Base-by-base conservation (phyloP, 2,797 vertebrate species). In the Sylvia borin region DNA sequence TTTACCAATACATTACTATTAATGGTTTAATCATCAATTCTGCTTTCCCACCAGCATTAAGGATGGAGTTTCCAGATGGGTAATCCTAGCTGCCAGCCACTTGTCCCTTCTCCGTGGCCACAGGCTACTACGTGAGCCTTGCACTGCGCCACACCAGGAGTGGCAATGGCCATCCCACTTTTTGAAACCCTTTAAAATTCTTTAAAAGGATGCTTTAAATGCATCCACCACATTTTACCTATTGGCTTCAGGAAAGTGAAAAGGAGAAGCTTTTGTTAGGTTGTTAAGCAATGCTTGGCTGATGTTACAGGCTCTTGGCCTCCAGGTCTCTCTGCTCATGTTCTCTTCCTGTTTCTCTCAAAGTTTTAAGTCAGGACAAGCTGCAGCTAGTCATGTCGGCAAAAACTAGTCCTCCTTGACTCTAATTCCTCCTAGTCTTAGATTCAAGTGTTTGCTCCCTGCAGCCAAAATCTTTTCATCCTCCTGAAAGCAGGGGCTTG, bases 41-140 rank as follows among this genome's bases (percentile, higher is more conserved):
- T 88, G 22, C 58, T 75, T 96, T 94, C 64, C 53, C 72, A 90
- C 45, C 87, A 77, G 36, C 57, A 8, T 55, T 77, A 53, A 84
- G 40, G 47, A 95, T 70, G 55, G 29, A 61, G 42, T 81, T 95
- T 94, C 87, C 88, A 93, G 61, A 76, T 73, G 57, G 48, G 27
- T 53, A 51, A 26, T 64, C 29, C 42, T 60, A 60, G 32, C 77
- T 80, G 60, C 50, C 73, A 75, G 36, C 29, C 48, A 9, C 43
- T 65, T 57, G 31, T 51, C 55, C 40, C 9, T 75, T 87, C 48
- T 71, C 58, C 45, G 10, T 24, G 15, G 53, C 66, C 72, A 31
- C 29, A 70, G 84, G 66, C 60, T 82, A 58, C 29, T 25, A 87
- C 68, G 12, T 45, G 31, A 83, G 61, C 36, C 53, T 85, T 81